These are phyloP conservation scores for Pangasius mekongensis DNA, from an alignment of 2,797 vertebrate genomes.

Conservation along the genomic window DNA sequence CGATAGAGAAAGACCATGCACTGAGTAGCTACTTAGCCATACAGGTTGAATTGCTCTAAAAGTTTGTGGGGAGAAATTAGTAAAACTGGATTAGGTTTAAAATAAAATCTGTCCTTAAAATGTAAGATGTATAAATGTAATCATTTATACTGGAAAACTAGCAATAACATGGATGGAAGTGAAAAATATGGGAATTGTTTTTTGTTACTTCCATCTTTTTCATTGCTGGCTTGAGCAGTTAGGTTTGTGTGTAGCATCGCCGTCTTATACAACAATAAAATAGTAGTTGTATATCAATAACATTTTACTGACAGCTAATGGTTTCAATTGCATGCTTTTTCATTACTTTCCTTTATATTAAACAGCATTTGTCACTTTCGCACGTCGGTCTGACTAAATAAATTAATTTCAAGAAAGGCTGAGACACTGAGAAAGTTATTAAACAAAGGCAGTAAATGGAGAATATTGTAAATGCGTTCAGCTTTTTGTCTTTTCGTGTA, in stretches of 20 bases:
- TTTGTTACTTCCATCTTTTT: neutral
- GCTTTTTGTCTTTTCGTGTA: neutral
- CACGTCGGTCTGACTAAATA: neutral
- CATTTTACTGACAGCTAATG: neutral
- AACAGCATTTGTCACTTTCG: neutral
- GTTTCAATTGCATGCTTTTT: neutral
- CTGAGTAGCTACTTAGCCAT: no score
- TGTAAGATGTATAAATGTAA: no score
- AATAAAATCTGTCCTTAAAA: no score
- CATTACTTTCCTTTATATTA: neutral
- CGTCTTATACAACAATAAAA: neutral
- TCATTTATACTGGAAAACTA: no score
- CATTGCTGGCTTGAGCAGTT: neutral
- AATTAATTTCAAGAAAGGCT: neutral
- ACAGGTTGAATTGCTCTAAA: no score
- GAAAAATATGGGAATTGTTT: neutral
- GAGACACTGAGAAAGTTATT: neutral
- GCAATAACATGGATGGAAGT: neutral
- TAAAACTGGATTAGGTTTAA: no score
- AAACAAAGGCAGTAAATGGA: neutral
- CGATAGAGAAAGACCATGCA: no score
- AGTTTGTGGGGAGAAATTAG: no score
- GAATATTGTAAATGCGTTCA: neutral
- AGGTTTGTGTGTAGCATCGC: neutral
- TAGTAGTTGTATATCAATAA: neutral